A percentile compares a stretch with the other conserved stretches of the same genome.
These are phyloP conservation scores for Tridacna crocea DNA, from an alignment of 2,888 invertebrate species.

Conservation along the genomic window DNA sequence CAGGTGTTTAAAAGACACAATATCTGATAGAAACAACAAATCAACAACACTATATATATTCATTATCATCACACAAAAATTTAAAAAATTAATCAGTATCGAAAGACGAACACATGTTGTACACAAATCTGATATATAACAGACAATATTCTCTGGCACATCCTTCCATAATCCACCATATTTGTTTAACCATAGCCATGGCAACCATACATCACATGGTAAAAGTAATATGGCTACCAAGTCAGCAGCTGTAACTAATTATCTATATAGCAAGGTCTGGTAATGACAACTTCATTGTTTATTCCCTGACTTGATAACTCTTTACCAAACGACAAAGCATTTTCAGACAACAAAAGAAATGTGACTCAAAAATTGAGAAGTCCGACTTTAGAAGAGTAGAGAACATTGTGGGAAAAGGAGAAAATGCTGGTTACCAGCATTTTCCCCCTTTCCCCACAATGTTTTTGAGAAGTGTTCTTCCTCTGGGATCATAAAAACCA, in stretches of 20 bases:
- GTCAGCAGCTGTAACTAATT: slow-evolving; percentile 30
- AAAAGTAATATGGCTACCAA: slow-evolving; percentile 37
- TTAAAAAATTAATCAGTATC: slow-evolving; percentile 1
- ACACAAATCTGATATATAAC: not conserved
- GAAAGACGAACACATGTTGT: not conserved
- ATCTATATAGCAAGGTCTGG: not conserved
- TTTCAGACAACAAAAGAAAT: too few species aligned
- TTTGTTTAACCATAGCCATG: slow-evolving; percentile 64
- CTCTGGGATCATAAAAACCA: too few species aligned
- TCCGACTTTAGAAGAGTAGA: too few species aligned
- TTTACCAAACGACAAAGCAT: too few species aligned
- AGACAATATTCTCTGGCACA: slow-evolving; percentile 18
- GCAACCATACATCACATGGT: slow-evolving; percentile 58
- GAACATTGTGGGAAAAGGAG: too few species aligned
- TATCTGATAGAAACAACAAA: too few species aligned
- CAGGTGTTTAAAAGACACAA: too few species aligned
- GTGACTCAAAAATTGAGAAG: too few species aligned
- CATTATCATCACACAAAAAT: not conserved
- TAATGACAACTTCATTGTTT: slow-evolving; percentile 5
- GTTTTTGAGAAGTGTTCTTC: too few species aligned
- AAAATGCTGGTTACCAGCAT: too few species aligned
- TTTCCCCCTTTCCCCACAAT: too few species aligned
- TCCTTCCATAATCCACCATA: slow-evolving; percentile 49
- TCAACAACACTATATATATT: too few species aligned
- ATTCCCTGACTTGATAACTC: not conserved